Evolutionary conservation across 1,140 invertebrate genomes (phyloP), one percentile per base, ranked within the genome.

Genomic region (Bombus huntii): DNA sequence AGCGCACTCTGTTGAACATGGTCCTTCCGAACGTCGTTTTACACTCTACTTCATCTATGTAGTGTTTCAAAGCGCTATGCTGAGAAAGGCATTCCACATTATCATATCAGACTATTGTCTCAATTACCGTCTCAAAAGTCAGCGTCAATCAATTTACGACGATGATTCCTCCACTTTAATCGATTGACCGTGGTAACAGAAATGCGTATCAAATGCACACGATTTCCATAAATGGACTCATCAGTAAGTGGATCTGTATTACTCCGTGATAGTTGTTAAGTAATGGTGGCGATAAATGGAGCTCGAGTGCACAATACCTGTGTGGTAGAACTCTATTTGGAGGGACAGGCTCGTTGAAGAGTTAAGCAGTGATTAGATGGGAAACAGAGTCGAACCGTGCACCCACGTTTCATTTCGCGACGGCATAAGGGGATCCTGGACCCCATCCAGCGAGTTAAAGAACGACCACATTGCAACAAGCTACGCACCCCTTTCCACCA

Each of bases 391-490:
- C 81, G 71, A 88, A 85, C 87, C 84, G 88, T 73, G 88, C 89
- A 93, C 92, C 91, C 92, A 93, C 93, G 93, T 91, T 93, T 92
- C 92, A 92, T 91, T 85, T 86, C 47, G 72, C 39, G 66, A 66
- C 31, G 65, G 31, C 37, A 15, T 28, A 66, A 79, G 84, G 91
- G 88, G 73, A 39, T 25, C 8, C 8, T 72, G 84, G 83, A 78
- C 77, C 87, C 90, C 53, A 83, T 78, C 72, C 59, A 18, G 66
- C 66, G 22, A 80, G 73, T 80, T 85, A 73, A 85, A 53, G 5
- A 53, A 72, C 68, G n/a, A 37, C 10, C 42, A 28, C 47, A 72
- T 72, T 80, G 53, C 66, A 72, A 34, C 31, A 10, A 44, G 31
- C 13, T 31, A 4, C 47, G 2, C 57, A 62, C 72, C 75, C 82